phyloP scores from a whole-genome alignment of 2,888 invertebrate genomes.

The Lacanobia oleracea region DNA sequence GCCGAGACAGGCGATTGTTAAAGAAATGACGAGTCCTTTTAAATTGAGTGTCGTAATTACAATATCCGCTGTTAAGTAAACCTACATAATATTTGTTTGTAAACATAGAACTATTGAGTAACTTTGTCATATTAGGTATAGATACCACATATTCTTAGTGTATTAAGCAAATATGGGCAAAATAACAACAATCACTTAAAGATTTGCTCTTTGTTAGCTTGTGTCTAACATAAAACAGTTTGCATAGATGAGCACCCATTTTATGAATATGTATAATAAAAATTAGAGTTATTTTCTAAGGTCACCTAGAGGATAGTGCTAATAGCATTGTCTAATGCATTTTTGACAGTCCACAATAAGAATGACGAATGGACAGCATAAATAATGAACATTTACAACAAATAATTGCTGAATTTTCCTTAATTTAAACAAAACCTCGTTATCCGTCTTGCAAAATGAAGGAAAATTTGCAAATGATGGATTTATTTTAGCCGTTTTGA shows the following conservation, averaged over 20 bases:
- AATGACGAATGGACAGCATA: slow-evolving; percentile 37
- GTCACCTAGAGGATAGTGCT: slow-evolving; percentile 45
- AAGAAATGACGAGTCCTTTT: slow-evolving; percentile 11
- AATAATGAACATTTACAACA: slow-evolving; percentile 41
- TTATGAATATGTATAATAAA: slow-evolving; percentile 19
- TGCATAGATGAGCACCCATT: not conserved
- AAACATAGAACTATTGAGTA: slow-evolving; percentile 30
- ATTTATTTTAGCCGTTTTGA: slow-evolving; percentile 21
- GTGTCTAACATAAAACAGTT: not conserved
- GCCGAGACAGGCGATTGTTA: slow-evolving; percentile 13
- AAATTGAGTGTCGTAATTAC: slow-evolving; percentile 2
- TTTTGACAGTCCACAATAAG: slow-evolving; percentile 37
- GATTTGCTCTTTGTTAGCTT: slow-evolving; percentile 2
- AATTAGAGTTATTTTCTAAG: slow-evolving; percentile 31
- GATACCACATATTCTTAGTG: not conserved
- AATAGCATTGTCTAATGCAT: slow-evolving; percentile 39
- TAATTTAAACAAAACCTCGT: slow-evolving; percentile 43
- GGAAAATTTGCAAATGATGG: slow-evolving; percentile 45
- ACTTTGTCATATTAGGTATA: not conserved
- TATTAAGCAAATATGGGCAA: slow-evolving; percentile 3
- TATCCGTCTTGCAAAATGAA: slow-evolving; percentile 34
- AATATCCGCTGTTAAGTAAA: not conserved
- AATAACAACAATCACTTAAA: slow-evolving; percentile 1
- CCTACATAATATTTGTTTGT: slow-evolving; percentile 48
- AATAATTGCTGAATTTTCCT: slow-evolving; percentile 46